Percentiles rank a stretch among this genome's conserved stretches.
phyloP scores from a whole-genome alignment of 2,888 invertebrate genomes.

The Lithosia quadra region DNA sequence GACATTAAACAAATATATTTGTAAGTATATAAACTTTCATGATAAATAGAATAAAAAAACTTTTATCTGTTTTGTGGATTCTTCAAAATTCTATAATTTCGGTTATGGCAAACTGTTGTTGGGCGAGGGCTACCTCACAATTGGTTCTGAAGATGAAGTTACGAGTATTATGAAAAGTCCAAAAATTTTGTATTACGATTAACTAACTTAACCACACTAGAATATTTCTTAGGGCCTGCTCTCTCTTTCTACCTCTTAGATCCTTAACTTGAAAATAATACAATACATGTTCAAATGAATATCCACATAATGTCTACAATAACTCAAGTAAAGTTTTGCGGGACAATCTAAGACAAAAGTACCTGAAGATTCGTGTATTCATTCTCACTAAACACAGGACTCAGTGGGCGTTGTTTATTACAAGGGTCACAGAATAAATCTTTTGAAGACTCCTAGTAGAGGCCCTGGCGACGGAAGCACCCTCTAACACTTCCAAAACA shows the following conservation, averaged over 20 bases:
- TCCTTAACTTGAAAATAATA: background rate
- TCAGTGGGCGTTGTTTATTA: slow-evolving; percentile 75
- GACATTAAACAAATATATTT: background rate
- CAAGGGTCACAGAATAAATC: slow-evolving; percentile 77
- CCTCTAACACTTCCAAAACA: slow-evolving; percentile 71
- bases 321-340: slow-evolving; percentile 42
- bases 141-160: too few species aligned
- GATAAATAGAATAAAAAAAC: too few species aligned
- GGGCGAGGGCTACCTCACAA: too few species aligned
- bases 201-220: background rate
- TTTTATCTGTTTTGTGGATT: too few species aligned
- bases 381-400: slow-evolving; percentile 46
- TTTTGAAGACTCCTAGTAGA: slow-evolving; percentile 61
- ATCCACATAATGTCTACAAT: slow-evolving; percentile 30
- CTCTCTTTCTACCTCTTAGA: background rate
- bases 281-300: slow-evolving; percentile 17
- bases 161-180: background rate
- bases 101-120: too few species aligned
- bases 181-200: too few species aligned
- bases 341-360: slow-evolving; percentile 45
- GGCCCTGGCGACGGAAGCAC: slow-evolving; percentile 63
- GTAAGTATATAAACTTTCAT: background rate
- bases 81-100: too few species aligned
- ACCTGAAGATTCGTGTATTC: slow-evolving; percentile 45
- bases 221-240: background rate